These are phyloP conservation scores for Drosophila ironensis DNA, from an alignment of 1,140 invertebrate species.

Conservation along the genomic window DNA sequence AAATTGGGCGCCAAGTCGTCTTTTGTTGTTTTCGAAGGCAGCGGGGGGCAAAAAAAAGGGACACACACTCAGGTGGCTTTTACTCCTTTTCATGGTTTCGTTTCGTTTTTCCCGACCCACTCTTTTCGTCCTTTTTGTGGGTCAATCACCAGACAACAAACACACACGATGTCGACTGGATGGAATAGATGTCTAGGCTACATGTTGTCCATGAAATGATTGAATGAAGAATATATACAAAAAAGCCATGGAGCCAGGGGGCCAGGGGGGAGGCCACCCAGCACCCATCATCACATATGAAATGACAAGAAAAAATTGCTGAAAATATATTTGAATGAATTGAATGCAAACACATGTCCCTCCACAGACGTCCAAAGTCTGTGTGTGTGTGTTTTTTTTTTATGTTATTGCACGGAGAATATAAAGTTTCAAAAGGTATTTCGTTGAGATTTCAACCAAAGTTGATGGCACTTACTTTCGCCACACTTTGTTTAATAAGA, in stretches of 20 bases:
- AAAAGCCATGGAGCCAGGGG: not conserved
- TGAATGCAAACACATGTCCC: slow-evolving; percentile 66
- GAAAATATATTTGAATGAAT: slow-evolving; percentile 76
- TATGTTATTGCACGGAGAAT: not conserved
- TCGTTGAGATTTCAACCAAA: no score
- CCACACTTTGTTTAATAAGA: no score
- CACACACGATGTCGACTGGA: slow-evolving; percentile 11
- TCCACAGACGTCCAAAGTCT: slow-evolving; percentile 1
- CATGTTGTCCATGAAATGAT: slow-evolving; percentile 66
- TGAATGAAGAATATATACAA: slow-evolving; percentile 50
- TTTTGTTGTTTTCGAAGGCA: slow-evolving; percentile 32
- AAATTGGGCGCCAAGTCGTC: slow-evolving; percentile 64
- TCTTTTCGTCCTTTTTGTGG: slow-evolving; percentile 25
- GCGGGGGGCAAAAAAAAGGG: not conserved
- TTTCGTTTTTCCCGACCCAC: not conserved
- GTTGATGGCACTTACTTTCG: no score
- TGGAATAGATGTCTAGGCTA: slow-evolving; percentile 45
- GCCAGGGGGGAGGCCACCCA: not conserved
- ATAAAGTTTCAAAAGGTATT: not conserved
- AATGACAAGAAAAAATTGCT: slow-evolving; percentile 69
- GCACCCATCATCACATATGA: slow-evolving; percentile 48
- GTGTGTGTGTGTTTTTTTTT: no score
- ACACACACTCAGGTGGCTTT: slow-evolving; percentile 33
- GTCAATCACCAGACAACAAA: slow-evolving; percentile 51
- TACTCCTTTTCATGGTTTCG: slow-evolving; percentile 9